Evolutionary conservation across 2,113 vertebrate species (phyloP).

Genomic region (Melanostigma gelatinosum): DNA sequence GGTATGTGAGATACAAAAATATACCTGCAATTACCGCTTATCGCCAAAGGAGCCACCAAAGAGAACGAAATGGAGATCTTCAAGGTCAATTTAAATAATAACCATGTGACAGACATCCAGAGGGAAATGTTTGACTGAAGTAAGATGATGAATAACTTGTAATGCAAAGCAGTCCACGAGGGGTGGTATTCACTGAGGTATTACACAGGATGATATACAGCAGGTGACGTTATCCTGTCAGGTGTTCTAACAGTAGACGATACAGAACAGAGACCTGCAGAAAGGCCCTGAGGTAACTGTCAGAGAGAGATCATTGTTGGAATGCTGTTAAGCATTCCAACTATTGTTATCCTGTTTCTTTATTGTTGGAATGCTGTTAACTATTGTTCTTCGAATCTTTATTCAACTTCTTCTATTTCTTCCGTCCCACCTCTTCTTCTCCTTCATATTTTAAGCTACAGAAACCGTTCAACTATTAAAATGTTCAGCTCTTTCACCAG

Average conservation of each 20-base stretch:
- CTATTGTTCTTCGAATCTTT: too few species aligned
- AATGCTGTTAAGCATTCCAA: too few species aligned
- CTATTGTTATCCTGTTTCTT: too few species aligned
- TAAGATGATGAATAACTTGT: neutral
- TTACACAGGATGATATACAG: neutral
- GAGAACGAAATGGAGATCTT: neutral
- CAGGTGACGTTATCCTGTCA: neutral
- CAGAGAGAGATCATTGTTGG: neutral
- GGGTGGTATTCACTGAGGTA: neutral
- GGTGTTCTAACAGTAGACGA: neutral
- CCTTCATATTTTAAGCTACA: too few species aligned
- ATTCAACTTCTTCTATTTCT: too few species aligned
- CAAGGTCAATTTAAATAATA: neutral
- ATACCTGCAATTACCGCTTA: neutral
- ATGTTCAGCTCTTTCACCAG: too few species aligned
- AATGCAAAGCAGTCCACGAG: neutral
- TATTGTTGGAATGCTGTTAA: too few species aligned
- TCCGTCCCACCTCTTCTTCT: too few species aligned
- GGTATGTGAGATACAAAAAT: neutral
- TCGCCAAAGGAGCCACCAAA: neutral
- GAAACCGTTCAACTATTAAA: too few species aligned
- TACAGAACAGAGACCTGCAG: neutral
- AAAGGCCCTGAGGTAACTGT: neutral
- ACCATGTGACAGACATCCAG: neutral
- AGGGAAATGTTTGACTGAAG: neutral